These are phyloP conservation scores for Anarhynchus alexandrinus DNA, from an alignment of 2,113 vertebrate species.

Conservation along the genomic window DNA sequence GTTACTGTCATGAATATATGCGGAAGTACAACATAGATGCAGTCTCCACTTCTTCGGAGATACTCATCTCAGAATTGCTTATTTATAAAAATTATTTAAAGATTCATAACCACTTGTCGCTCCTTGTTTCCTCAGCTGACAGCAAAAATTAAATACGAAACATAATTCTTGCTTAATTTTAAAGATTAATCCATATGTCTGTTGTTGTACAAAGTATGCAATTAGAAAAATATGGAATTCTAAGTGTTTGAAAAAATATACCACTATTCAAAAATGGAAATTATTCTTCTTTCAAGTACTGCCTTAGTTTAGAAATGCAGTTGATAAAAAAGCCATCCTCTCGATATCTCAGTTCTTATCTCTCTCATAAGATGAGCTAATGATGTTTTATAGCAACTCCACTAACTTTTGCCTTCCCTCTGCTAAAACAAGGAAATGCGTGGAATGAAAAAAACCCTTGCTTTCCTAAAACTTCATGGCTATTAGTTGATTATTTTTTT, in stretches of 20 bases:
- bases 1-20: background rate
- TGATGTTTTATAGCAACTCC: background rate
- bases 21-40: background rate
- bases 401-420: background rate
- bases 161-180: background rate
- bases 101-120: background rate
- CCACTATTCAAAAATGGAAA: background rate
- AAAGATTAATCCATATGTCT: background rate
- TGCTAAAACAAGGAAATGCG: background rate
- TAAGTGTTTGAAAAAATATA: background rate
- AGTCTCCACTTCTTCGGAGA: background rate
- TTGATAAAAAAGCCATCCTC: background rate
- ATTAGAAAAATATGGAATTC: background rate
- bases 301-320: background rate
- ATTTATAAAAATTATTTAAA: slow-evolving; percentile 11
- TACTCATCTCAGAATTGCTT: background rate
- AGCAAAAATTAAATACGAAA: background rate
- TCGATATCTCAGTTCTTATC: background rate
- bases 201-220: background rate
- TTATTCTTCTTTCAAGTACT: background rate
- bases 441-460: background rate
- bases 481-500: background rate
- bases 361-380: background rate
- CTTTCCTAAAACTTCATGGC: background rate
- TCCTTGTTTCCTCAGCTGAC: background rate